Conservation (phyloP, 2,113 vertebrate species). For the Sander lucioperca region DNA sequence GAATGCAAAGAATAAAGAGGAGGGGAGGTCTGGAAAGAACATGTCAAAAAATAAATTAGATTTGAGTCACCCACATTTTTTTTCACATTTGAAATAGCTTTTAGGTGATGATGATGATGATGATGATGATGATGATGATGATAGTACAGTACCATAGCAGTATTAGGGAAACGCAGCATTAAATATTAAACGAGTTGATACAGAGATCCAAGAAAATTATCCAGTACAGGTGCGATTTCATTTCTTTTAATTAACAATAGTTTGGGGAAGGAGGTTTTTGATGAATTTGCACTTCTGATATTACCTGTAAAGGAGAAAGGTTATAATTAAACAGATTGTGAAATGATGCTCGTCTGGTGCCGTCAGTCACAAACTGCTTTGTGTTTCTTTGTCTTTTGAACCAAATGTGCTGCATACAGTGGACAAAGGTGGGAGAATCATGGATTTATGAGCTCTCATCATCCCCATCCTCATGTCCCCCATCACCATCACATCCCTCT, state of each 20-base stretch:
- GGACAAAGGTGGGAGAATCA: slow-evolving; percentile 85
- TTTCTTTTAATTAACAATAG: slow-evolving; percentile 14
- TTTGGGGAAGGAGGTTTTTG: slow-evolving; percentile 17
- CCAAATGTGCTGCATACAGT: slow-evolving; percentile 72
- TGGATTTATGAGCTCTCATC: slow-evolving; percentile 62
- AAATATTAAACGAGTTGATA: slow-evolving; percentile 52
- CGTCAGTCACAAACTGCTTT: slow-evolving; percentile 30
- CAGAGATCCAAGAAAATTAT: slow-evolving; percentile 41
- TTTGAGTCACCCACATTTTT: not conserved
- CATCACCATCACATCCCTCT: slow-evolving; percentile 55
- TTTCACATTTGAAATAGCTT: slow-evolving; percentile 23
- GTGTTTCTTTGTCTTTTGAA: slow-evolving; percentile 30
- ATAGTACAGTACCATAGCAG: slow-evolving; percentile 9
- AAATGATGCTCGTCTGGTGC: slow-evolving; percentile 9
- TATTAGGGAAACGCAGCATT: slow-evolving; percentile 41
- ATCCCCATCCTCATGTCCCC: slow-evolving; percentile 14
- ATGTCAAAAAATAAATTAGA: not conserved
- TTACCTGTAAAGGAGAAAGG: slow-evolving; percentile 26
- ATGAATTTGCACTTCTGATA: slow-evolving; percentile 27
- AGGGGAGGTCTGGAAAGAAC: slow-evolving; percentile 14
- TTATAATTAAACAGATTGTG: slow-evolving; percentile 40
- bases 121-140: slow-evolving; percentile 2
- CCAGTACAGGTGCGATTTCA: slow-evolving; percentile 1
- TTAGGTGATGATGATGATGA: not conserved
- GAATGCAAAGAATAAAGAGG: slow-evolving; percentile 11